Evolutionary conservation across 30 jellyfish, hydroid and myxozoan genomes (phyloP).

Genomic region (Nemopilema nomurai): DNA sequence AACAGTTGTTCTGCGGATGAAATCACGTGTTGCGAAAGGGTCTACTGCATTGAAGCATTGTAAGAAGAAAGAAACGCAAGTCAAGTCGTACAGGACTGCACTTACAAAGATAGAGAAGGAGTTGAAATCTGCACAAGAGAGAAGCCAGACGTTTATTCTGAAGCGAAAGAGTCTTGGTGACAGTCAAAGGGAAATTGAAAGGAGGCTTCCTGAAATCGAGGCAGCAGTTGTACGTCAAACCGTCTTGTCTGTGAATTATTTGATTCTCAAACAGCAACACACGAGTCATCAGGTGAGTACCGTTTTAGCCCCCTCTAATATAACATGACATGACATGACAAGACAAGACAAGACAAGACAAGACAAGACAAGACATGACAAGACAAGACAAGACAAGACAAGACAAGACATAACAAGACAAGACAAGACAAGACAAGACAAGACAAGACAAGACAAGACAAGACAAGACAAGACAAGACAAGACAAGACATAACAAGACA

Average conservation of each 20-base stretch:
- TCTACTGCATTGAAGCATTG: conserved; percentile 44
- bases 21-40: conserved; percentile 15
- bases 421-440: too few relatives aligned
- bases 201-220: conserved; percentile 87
- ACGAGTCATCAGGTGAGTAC: conserved; percentile 57
- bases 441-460: too few relatives aligned
- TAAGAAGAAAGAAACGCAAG: conserved; percentile 38
- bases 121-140: conserved; percentile 46
- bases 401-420: too few relatives aligned
- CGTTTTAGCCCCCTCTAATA: too few relatives aligned
- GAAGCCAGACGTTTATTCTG: conserved; percentile 26
- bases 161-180: conserved; percentile 67
- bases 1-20: conserved; percentile 47
- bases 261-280: conserved; percentile 80
- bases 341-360: too few relatives aligned
- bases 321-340: too few relatives aligned
- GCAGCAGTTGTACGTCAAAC: conserved; percentile 76
- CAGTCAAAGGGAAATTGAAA: conserved; percentile 51
- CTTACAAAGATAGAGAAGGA: conserved; percentile 10
- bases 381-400: too few relatives aligned
- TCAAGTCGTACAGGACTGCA: conserved; percentile 42
- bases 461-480: too few relatives aligned
- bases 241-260: conserved; percentile 87
- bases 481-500: too few relatives aligned
- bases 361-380: too few relatives aligned